Base-by-base conservation (phyloP, 2,888 invertebrate species). In the Philaethria dido region DNA sequence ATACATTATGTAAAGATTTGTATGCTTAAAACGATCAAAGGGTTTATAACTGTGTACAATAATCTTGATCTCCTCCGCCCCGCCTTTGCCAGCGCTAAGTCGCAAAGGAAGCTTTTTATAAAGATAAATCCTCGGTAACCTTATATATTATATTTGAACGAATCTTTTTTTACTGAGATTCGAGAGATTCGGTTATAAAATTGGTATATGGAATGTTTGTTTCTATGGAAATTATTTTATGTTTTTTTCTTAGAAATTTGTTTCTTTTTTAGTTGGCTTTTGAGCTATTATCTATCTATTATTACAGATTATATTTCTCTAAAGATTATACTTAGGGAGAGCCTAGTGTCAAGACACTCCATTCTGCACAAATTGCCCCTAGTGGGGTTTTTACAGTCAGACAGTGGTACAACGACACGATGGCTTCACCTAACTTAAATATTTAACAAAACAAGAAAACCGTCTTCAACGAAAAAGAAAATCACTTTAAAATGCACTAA, bases 1-100 rank as follows among this genome's bases (percentile, higher is more conserved):
- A 16, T 45, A 47, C 29, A 47, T 29, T 47, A 29, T 45, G 45
- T 47, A 60, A 33, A 47, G 47, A 47, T 60, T 33, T 60, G 45
- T 45, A 60, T 18, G 45, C 55, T 60, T 29, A 60, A 57, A 60
- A 33, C 33, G 60, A 33, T 47, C 60, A 60, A 60, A 60, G 45
- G 60, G 33, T 33, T 33, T 29, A 45, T 45, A 18, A 13, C 18
- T 45, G 25, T 60, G 33, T 45, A 60, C 45, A 60, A 20, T 60
- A 60, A 60, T 60, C 60, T 60, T 60, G 29, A 60, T 60, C 60
- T 45, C 13, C 22, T 44, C 18, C 33, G 60, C 47, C 18, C 20
- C 20, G 29, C 47, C 8, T 47, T 60, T 18, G 16, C 18, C n/a
- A 13, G 16, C 22, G 33, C 45, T 45, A 45, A 60, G 18, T 47